Evolutionary conservation across 2,113 vertebrate genomes (phyloP).

Genomic region (Peromyscus leucopus): DNA sequence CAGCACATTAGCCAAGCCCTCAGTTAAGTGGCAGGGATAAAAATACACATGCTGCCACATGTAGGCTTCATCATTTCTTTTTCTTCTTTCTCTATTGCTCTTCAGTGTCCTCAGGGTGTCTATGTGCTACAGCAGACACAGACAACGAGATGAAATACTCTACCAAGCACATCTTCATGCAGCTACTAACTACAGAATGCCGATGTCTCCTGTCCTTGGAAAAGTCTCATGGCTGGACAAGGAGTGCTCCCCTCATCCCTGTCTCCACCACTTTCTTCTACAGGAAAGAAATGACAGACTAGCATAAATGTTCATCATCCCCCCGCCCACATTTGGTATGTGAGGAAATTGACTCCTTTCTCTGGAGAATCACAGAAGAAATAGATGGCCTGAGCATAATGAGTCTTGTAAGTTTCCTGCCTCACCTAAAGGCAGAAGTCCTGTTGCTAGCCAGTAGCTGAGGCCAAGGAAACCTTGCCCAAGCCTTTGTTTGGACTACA

Average conservation of each 20-base stretch:
- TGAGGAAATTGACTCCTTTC: not conserved
- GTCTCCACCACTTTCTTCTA: not conserved
- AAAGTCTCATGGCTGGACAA: not conserved
- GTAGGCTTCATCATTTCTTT: not conserved
- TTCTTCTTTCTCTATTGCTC: not conserved
- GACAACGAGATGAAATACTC: not conserved
- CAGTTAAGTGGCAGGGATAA: not conserved
- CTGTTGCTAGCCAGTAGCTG: not conserved
- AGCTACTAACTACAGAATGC: not conserved
- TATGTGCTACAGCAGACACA: not conserved
- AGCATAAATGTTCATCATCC: not conserved
- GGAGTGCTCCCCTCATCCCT: not conserved
- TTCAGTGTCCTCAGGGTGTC: not conserved
- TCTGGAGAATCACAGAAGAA: not conserved
- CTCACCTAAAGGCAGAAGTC: not conserved
- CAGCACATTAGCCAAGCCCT: not conserved
- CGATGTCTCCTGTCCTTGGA: not conserved
- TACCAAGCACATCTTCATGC: not conserved
- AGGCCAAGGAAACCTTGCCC: not conserved
- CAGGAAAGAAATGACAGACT: not conserved
- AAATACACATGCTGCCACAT: not conserved
- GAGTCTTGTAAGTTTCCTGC: not conserved
- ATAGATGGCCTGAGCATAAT: not conserved
- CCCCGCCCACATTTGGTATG: not conserved
- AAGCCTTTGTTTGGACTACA: constrained; percentile 20